These are phyloP conservation scores for Anadara kagoshimensis DNA, from an alignment of 1,140 invertebrate species.

Conservation along the genomic window DNA sequence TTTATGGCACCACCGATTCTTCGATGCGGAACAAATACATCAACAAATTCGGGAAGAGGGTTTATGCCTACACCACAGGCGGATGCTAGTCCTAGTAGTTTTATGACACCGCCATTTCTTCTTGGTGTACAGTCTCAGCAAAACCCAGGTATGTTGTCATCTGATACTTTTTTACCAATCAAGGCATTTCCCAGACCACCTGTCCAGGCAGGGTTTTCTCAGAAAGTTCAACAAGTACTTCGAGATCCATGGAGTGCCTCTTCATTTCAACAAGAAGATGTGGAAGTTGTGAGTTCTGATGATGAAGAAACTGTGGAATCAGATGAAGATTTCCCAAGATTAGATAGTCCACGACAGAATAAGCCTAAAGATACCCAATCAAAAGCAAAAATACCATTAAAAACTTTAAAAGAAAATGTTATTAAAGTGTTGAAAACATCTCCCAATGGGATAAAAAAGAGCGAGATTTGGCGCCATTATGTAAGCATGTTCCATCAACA, in stretches of 20 bases:
- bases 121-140: neutral
- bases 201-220: neutral
- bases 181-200: neutral
- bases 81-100: neutral
- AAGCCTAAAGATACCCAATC: neutral
- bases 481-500: neutral
- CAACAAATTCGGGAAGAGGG: neutral
- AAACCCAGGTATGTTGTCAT: neutral
- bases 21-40: neutral
- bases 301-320: neutral
- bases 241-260: neutral
- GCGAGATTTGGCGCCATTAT: slow-evolving; percentile 17
- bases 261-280: neutral
- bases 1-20: too few species aligned
- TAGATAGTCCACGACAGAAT: neutral
- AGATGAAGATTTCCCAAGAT: neutral
- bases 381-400: neutral
- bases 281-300: neutral
- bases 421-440: slow-evolving; percentile 26
- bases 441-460: slow-evolving; percentile 26
- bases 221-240: neutral
- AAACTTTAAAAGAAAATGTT: slow-evolving; percentile 27
- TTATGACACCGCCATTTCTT: too few species aligned
- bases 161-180: neutral
- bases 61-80: neutral